phyloP scores from a whole-genome alignment of 92 coral and sea anemone species.

The Muricea muricata region DNA sequence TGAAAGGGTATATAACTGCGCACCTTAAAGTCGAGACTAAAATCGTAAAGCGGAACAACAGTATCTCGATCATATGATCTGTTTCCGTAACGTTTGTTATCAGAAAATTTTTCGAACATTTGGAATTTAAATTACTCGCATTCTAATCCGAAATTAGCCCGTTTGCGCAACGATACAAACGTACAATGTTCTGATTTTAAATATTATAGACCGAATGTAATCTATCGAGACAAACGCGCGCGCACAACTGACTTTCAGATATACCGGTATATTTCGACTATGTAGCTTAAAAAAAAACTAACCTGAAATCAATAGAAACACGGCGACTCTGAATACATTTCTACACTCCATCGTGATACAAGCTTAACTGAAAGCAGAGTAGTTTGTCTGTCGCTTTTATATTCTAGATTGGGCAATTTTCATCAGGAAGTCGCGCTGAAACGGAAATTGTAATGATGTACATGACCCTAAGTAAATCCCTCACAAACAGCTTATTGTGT shows the following conservation, averaged over 20 bases:
- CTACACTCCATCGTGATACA: neutral
- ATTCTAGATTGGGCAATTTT: neutral
- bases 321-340: neutral
- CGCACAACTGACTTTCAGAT: neutral
- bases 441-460: neutral
- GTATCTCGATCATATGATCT: no score
- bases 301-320: slow-evolving; percentile 15
- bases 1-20: no score
- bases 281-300: neutral
- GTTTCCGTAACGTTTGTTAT: no score
- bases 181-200: no score
- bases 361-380: neutral
- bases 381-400: neutral
- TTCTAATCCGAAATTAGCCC: no score
- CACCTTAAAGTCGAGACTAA: no score
- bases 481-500: neutral
- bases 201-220: no score
- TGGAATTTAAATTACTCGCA: no score
- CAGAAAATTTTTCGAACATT: no score
- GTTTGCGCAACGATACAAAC: neutral
- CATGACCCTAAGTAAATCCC: neutral
- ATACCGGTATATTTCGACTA: no score
- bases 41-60: no score
- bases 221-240: no score
- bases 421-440: slow-evolving; percentile 36